These are phyloP conservation scores for Agrochola circellaris DNA, from an alignment of 2,888 invertebrate genomes.

Conservation along the genomic window DNA sequence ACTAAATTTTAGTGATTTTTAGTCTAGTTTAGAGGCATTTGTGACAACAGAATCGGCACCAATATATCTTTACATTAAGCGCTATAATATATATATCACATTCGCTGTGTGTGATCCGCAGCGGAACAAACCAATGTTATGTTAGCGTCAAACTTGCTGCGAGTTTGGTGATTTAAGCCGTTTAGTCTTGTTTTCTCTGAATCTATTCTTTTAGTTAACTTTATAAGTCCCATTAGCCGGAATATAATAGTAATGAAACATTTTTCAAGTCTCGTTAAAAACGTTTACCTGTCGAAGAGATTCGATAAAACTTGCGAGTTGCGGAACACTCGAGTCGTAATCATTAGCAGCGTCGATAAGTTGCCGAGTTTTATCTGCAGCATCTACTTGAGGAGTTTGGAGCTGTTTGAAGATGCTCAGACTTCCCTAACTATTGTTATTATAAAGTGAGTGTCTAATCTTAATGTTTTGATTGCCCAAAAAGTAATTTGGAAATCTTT, in stretches of 20 bases:
- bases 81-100: no score
- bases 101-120: not conserved
- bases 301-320: conserved; percentile 29
- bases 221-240: not conserved
- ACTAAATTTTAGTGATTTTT: no score
- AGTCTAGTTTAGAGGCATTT: no score
- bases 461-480: conserved; percentile 28
- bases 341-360: conserved; percentile 52
- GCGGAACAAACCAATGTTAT: conserved; percentile 9
- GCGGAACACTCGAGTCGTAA: conserved; percentile 40
- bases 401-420: conserved; percentile 26
- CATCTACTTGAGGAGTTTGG: conserved; percentile 33
- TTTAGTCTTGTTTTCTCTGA: conserved; percentile 12
- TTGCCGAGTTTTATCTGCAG: conserved; percentile 50
- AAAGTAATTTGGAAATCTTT: not conserved
- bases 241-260: conserved; percentile 36
- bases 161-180: conserved; percentile 6
- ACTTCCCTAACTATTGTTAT: conserved; percentile 53
- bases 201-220: conserved; percentile 11
- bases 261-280: conserved; percentile 58
- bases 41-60: no score
- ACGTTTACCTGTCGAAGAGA: conserved; percentile 55
- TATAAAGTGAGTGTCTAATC: conserved; percentile 41
- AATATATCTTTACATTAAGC: no score
- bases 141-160: conserved; percentile 7